Evolutionary conservation across 2,113 vertebrate species (phyloP).

Genomic region (Falco punctatus): DNA sequence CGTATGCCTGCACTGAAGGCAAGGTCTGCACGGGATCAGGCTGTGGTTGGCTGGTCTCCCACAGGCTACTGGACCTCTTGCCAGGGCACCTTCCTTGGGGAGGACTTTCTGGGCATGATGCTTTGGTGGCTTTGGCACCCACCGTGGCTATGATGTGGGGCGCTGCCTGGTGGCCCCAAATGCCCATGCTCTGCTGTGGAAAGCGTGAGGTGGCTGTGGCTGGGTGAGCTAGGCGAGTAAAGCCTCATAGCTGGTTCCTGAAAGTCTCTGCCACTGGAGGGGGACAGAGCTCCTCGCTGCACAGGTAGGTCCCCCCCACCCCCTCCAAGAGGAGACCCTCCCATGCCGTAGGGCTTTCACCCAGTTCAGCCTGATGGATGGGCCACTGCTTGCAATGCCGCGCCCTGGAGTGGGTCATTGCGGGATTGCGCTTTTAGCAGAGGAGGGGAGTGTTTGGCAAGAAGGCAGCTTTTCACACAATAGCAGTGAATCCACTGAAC

Average conservation of each 20-base stretch:
- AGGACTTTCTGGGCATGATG: neutral
- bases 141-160: rapidly evolving
- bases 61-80: neutral
- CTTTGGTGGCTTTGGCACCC: neutral
- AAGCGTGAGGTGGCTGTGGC: neutral
- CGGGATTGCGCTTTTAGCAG: conserved; percentile 20
- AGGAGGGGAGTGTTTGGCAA: conserved; percentile 40
- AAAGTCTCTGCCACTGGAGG: conserved; percentile 58
- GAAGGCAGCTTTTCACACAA: conserved; percentile 18
- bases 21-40: neutral
- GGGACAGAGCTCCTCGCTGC: conserved; percentile 45
- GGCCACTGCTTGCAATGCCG: conserved; percentile 52
- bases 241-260: neutral
- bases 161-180: neutral
- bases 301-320: neutral
- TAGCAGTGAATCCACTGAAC: neutral
- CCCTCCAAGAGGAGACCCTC: conserved; percentile 29
- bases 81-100: rapidly evolving
- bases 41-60: neutral
- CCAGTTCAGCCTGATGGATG: conserved; percentile 41
- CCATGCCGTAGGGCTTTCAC: conserved; percentile 51
- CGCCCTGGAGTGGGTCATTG: conserved; percentile 53
- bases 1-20: neutral
- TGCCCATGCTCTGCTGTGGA: neutral
- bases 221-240: neutral